Conservation (phyloP, 2,888 invertebrate species). For the Macrophya alboannulata region DNA sequence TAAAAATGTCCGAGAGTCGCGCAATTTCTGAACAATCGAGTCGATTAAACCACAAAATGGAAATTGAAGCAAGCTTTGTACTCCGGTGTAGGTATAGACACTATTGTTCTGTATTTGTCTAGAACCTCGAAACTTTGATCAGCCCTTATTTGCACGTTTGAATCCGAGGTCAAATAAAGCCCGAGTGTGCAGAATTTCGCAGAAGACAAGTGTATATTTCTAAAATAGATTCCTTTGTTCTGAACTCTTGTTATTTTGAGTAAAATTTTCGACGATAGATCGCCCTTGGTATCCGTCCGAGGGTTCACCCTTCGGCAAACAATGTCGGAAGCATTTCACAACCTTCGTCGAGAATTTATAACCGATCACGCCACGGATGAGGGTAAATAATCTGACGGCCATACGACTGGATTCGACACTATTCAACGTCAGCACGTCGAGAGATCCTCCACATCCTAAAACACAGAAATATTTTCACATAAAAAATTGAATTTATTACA, state of each 20-base stretch:
- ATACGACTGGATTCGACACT: constrained; percentile 4
- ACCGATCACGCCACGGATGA: constrained; percentile 5
- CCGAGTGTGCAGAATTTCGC: neutral
- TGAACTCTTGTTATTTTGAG: neutral
- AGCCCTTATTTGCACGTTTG: constrained; percentile 11
- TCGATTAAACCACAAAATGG: constrained; percentile 9
- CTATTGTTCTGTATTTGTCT: neutral
- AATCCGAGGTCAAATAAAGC: neutral
- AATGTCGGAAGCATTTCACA: constrained; percentile 25
- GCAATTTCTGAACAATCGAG: neutral
- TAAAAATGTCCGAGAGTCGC: neutral
- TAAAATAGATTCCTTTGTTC: neutral
- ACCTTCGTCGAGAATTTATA: constrained; percentile 27
- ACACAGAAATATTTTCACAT: neutral
- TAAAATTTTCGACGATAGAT: neutral
- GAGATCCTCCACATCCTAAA: neutral
- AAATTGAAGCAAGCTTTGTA: constrained; percentile 4
- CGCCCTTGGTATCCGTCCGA: neutral
- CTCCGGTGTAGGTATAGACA: neutral
- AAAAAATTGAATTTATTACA: neutral
- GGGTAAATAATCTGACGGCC: neutral
- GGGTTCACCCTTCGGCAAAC: neutral
- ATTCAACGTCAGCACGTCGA: neutral
- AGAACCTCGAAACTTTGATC: constrained; percentile 14
- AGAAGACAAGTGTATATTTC: neutral